Percentiles rank a stretch among this genome's conserved stretches.
These are phyloP conservation scores for Phycodurus eques DNA, from an alignment of 2,113 vertebrate genomes.

Conservation along the genomic window DNA sequence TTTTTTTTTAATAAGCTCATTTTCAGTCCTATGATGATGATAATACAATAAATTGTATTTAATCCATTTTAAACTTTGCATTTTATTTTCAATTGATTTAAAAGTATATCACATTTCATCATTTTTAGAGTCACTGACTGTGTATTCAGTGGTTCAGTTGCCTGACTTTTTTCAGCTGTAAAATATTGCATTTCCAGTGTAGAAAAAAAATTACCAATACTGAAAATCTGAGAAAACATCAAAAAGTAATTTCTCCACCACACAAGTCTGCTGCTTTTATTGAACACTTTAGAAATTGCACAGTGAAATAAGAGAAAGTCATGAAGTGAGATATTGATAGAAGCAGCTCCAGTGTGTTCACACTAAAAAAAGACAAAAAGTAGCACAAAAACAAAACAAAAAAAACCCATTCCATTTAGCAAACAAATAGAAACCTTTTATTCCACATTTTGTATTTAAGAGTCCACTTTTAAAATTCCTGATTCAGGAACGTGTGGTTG, in stretches of 20 bases:
- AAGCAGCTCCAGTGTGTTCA: conserved; percentile 45
- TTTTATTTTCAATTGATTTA: too few relatives aligned
- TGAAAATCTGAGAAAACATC: not conserved
- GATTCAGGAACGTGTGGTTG: conserved; percentile 66
- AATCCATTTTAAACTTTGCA: not conserved
- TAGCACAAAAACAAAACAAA: not conserved
- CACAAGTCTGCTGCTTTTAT: conserved; percentile 20
- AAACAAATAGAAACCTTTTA: conserved; percentile 1
- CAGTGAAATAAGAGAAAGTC: not conserved
- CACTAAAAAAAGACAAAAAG: conserved; percentile 13
- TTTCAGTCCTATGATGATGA: not conserved
- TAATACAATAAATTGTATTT: not conserved
- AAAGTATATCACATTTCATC: too few relatives aligned
- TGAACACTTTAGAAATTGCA: conserved; percentile 21
- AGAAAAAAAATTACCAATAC: not conserved
- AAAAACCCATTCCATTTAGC: not conserved
- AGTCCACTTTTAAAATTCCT: conserved; percentile 44
- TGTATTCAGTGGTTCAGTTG: too few relatives aligned
- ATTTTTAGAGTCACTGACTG: too few relatives aligned
- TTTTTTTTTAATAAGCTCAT: not conserved
- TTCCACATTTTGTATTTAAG: not conserved
- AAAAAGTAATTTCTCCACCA: not conserved
- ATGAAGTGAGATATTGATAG: not conserved
- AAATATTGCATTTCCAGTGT: not conserved
- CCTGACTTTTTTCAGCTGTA: too few relatives aligned